These are phyloP conservation scores for Laodelphax striatellus DNA, from an alignment of 1,140 invertebrate genomes.

Conservation along the genomic window DNA sequence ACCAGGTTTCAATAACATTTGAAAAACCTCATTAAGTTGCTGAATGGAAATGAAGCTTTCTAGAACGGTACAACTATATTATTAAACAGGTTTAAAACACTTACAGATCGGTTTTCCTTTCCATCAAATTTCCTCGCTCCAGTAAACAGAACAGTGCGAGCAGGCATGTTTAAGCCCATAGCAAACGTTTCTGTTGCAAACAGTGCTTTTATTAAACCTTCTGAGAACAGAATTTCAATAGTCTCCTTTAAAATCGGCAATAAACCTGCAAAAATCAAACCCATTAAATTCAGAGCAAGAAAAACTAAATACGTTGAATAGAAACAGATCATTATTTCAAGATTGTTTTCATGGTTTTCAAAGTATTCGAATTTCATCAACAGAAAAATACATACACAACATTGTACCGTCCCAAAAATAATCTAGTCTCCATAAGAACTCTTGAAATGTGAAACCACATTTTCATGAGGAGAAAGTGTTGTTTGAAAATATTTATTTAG, in stretches of 20 bases:
- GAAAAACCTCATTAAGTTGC: too few species aligned
- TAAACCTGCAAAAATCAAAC: conserved; percentile 43
- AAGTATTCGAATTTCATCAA: background rate
- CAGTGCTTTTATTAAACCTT: conserved; percentile 91
- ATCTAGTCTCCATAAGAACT: too few species aligned
- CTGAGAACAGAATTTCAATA: conserved; percentile 96
- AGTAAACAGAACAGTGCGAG: conserved; percentile 95
- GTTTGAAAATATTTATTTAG: too few species aligned
- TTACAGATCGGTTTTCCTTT: conserved; percentile 83
- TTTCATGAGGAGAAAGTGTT: too few species aligned
- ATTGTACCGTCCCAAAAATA: too few species aligned
- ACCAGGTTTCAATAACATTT: too few species aligned
- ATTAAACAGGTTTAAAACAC: conserved; percentile 23
- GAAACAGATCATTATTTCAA: background rate
- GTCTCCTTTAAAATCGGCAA: conserved; percentile 97
- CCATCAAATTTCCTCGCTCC: conserved; percentile 95
- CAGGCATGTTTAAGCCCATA: conserved; percentile 99
- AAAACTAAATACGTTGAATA: background rate
- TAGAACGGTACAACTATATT: too few species aligned
- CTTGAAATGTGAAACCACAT: too few species aligned
- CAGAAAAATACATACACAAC: too few species aligned
- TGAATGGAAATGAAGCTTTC: too few species aligned
- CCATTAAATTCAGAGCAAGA: background rate
- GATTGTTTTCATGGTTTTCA: background rate
- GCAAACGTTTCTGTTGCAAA: conserved; percentile 99